Evolutionary conservation across 23 tunicate genomes (phyloP), one percentile per base, ranked within the genome.

Genomic region (Oikopleura vanhoeffeni): DNA sequence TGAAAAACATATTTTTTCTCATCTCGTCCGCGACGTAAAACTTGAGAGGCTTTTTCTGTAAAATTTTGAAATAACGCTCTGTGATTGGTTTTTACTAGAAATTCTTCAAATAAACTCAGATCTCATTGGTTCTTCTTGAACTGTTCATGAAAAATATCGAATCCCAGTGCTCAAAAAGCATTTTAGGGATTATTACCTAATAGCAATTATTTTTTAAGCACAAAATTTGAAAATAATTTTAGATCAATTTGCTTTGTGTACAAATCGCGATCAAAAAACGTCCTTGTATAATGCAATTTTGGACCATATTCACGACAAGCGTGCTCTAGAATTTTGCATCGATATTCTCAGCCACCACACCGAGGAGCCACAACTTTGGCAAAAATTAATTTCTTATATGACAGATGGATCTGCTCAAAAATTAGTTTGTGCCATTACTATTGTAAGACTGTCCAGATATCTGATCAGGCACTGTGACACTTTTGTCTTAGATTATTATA

Each of bases 351-450:
- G 79, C 32, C 2, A 18, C 38, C 79, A 71, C 38, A 71, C 4
- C 3, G 79, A 71, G 4, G 79, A 71, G 38, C 79, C 79, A 28
- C 79, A 71, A 71, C 79, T 71, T 30, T 71, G 79, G 79, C 3
- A 33, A 30, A 71, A 71, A 32, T 18, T 30, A 18, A 2, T 71
- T 18, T 2, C 2, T 33, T 32, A 13, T 71, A 2, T 71, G 27
- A 28, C 27, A 71, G 27, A 18, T 71, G 79, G 79, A 18, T 18
- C 38, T 38, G 79, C 27, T 2, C 79, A 71, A 30, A 2, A 24
- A 2, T 38, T 71, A 2, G 79, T 71, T 28, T 71, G 79, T 32
- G 27, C 35, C 27, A 33, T 71, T 4, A 30, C 38, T 3, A 71
- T 32, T 24, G 34, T 71, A 4, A 28, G 79, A 2, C 79, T 13